Base-by-base conservation (phyloP, 2,888 invertebrate species). In the Teleogryllus oceanicus region DNA sequence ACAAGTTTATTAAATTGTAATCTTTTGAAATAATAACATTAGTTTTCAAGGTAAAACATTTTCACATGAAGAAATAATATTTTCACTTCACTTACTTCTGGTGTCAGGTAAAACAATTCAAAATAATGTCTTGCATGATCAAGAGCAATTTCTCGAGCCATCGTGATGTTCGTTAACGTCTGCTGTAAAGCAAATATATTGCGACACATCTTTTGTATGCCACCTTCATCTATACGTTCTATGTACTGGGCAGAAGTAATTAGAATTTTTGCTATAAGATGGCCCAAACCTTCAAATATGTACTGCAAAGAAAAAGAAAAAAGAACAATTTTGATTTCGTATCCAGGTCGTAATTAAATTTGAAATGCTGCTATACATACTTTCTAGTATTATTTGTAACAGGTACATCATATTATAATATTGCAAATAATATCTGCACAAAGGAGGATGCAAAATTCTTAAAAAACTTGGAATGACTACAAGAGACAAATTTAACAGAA, bases 71-170 rank as follows among this genome's bases (percentile, higher is more conserved):
- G 2, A 18, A 37, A 3, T 37, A 37, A 37, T 37, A 37, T 37
- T 37, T 37, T 37, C 37, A 37, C 37, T 37, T 37, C 16, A 84
- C 87, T 88, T 87, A 94, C 95, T 88, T 96, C 94, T 1, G 95
- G 95, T 37, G 92, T 90, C 84, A 92, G 90, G 83, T 94, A 93
- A 81, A 97, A 92, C 83, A 98, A 89, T 84, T 96, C 95, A 85
- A 95, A 95, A 88, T 96, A 98, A 83, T 93, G 92, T 84, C 95
- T 90, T 0, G 98, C 97, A 85, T 96, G 92, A 87, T 97, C 97
- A 84, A 98, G 89, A 21, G 95, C 94, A 18, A 94, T 89, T 87
- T 95, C 95, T 81, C 94, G 89, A 0, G 93, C 92, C 88, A 93
- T 92, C 2, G 95, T 95, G 80, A 96, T 94, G 85, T 93, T 93